Base-by-base conservation (phyloP, 2,113 vertebrate species). In the Barnardius zonarius region DNA sequence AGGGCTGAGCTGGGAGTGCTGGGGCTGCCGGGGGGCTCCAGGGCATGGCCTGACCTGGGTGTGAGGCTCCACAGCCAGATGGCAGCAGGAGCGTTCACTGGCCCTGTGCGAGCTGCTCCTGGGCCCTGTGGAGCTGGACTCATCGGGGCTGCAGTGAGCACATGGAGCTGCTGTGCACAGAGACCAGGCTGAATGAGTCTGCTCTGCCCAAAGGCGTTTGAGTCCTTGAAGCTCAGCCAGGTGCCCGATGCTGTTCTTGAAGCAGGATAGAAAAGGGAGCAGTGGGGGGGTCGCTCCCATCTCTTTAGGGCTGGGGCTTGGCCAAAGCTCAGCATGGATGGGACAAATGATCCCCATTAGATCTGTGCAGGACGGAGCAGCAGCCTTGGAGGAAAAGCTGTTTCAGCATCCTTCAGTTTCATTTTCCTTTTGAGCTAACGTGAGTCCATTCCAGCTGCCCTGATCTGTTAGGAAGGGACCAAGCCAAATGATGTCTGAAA, bases 221-320 rank as follows among this genome's bases (percentile, higher is more conserved):
- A 93, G 88, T 84, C 97, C 96, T 96, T 73, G 93, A 88, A 96
- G 86, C 81, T 69, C 90, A 20, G 78, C 94, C 90, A 75, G 90
- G 93, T 11, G 2, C 87, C 75, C 52, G 11, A 10, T 27, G 86
- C 15, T 39, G 78, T n/a, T 86, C 83, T 46, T 76, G 33, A 51
- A 31, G 3, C 7, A 17, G 43, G 35, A 15, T 17, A 19, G 66
- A 16, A 6, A 9, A 44, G 16, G n/a, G 33, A 72, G 46, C 27
- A 4, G 30, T 0, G 46, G 2, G 11, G 19, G 37, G 14, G 19
- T 51, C 10, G 13, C 31, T 76, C 20, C 22, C 0, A 5, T 57
- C 14, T 39, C 27, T 24, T 11, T 8, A 55, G 35, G 33, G 64
- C 77, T 37, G 84, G 24, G 35, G 43, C 74, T 79, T 4, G 6